phyloP scores from a whole-genome alignment of 2,113 vertebrate species.

The human (Homo sapiens) region DNA sequence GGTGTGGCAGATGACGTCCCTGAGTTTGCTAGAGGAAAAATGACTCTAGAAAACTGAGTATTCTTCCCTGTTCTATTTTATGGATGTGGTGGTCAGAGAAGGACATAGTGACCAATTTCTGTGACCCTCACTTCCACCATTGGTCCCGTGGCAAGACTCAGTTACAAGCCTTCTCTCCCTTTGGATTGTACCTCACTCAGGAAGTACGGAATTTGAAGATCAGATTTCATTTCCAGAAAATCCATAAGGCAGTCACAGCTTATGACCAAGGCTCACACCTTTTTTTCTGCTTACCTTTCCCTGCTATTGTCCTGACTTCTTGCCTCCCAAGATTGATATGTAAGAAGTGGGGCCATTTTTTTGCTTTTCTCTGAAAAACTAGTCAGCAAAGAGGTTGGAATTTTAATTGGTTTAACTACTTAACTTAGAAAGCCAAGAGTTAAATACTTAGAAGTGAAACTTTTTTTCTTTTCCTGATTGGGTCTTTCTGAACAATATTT shows the following conservation, averaged over 20 bases:
- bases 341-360: not conserved
- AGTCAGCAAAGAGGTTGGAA: not conserved
- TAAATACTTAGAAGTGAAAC: not conserved
- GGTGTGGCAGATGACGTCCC: not conserved
- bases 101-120: not conserved
- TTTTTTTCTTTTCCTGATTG: not conserved
- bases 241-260: not conserved
- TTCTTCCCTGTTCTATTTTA: not conserved
- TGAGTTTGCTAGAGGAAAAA: not conserved
- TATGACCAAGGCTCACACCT: not conserved
- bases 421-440: not conserved
- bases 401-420: not conserved
- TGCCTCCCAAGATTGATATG: not conserved
- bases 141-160: not conserved
- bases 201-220: not conserved
- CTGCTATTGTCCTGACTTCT: not conserved
- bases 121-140: rapidly evolving
- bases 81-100: not conserved
- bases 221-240: not conserved
- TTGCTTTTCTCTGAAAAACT: not conserved
- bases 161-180: not conserved
- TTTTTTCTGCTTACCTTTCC: not conserved
- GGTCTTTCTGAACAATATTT: not conserved
- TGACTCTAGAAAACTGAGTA: not conserved
- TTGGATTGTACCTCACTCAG: not conserved